Percentiles rank a stretch among this genome's conserved stretches.
phyloP scores from a whole-genome alignment of 2,888 invertebrate species.

The Prosopocoilus inquinatus region DNA sequence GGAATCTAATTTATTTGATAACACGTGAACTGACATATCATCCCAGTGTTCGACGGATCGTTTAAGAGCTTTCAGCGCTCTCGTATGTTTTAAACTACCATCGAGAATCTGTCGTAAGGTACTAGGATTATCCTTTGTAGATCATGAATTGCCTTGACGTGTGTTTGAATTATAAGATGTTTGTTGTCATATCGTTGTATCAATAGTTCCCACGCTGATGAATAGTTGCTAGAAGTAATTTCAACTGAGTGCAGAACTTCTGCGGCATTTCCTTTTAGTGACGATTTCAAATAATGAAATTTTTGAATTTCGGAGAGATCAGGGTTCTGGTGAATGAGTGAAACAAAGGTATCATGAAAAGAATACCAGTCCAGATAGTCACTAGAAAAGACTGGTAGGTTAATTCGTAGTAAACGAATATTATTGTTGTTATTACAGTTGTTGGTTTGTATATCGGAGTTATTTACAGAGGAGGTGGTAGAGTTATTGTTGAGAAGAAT shows the following conservation, averaged over 20 bases:
- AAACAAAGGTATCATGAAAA: constrained; percentile 20
- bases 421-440: too few species aligned
- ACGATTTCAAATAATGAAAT: constrained; percentile 1
- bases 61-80: background rate
- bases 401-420: background rate
- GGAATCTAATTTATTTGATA: background rate
- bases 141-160: constrained; percentile 16
- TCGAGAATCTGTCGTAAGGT: constrained; percentile 1
- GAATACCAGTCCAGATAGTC: constrained; percentile 14
- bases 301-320: constrained; percentile 18
- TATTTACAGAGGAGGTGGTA: too few species aligned
- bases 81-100: background rate
- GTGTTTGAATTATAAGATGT: constrained; percentile 16
- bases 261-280: constrained; percentile 1
- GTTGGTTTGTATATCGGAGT: too few species aligned
- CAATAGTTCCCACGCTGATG: constrained; percentile 21
- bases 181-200: constrained; percentile 17
- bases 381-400: background rate
- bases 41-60: background rate
- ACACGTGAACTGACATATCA: background rate
- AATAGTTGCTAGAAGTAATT: constrained; percentile 16
- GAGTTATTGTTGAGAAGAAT: background rate
- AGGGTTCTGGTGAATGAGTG: constrained; percentile 18
- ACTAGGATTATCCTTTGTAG: background rate
- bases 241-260: constrained; percentile 7